Evolutionary conservation across 2,113 vertebrate genomes (phyloP), one percentile per base, ranked within the genome.

Genomic region (human (Homo sapiens)): DNA sequence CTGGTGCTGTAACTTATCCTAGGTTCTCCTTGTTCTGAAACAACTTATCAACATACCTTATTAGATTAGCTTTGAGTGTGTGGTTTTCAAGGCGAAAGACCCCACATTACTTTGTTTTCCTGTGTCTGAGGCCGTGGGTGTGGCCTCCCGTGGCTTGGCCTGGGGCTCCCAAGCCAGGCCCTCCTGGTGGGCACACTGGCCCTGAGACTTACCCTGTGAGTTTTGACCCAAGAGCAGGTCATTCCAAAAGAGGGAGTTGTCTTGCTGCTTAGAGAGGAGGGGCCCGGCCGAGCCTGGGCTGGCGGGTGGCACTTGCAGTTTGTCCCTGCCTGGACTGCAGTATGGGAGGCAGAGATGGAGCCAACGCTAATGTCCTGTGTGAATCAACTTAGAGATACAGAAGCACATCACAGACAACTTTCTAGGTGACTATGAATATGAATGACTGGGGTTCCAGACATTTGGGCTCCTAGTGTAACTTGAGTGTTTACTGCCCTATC

Each of bases 241-340:
- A 97, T 96, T 94, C 87, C 92, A 95, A 95, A 92, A 97, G 76
- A 92, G 76, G 89, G 40, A 97, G 96, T 64, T 93, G 70, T 96
- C 89, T 93, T 96, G 88, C 57, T 3, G 50, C 84, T 95, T 93
- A 98, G 82, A 94, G 81, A 96, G 87, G 70, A 94, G 89, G 75
- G 92, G 59, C 72, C 81, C 27, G 32, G 70, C 64, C 0, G 9
- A 93, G 79, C 61, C 90, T 61, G 79, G 68, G 64, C 75, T 81
- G 86, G 91, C 68, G 89, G 78, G 91, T 80, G 88, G 94, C n/a
- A 20, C 59, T 68, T 96, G 84, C 17, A 95, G 80, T 87, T 82
- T 96, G 86, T 96, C 89, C 89, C 96, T 96, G 83, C 79, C 94
- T 97, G 90, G 93, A 84, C 1, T 96, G 64, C 57, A 95, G 81